Conservation (phyloP, 2,797 vertebrate genomes). For the Halcyon badia region DNA sequence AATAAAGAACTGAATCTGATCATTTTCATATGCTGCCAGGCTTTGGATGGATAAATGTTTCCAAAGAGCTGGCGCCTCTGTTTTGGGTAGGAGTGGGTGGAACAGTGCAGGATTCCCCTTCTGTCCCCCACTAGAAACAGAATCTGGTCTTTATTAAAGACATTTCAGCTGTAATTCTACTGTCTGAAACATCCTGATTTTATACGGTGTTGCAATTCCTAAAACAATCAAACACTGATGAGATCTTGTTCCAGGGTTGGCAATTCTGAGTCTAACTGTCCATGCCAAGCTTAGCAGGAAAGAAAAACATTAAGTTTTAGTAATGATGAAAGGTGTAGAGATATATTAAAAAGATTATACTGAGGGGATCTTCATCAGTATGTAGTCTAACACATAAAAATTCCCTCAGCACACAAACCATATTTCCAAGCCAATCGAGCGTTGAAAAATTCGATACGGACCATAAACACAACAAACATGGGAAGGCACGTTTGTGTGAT, state of each 20-base stretch:
- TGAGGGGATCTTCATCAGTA: background rate
- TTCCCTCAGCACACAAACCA: background rate
- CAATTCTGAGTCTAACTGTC: background rate
- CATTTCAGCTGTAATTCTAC: conserved; percentile 49
- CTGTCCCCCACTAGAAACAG: conserved; percentile 28
- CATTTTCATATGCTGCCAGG: conserved; percentile 82
- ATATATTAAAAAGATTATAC: background rate
- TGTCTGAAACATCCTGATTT: conserved; percentile 43
- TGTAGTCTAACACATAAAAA: background rate
- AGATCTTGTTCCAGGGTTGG: conserved; percentile 21
- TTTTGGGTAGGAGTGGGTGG: conserved; percentile 52
- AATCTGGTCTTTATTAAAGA: conserved; percentile 82
- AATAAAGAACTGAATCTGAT: conserved; percentile 69
- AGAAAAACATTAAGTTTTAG: background rate
- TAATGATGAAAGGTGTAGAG: background rate
- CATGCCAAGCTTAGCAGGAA: background rate
- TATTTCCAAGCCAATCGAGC: background rate
- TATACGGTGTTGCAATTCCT: conserved; percentile 40
- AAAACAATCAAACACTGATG: conserved; percentile 35
- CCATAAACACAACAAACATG: background rate
- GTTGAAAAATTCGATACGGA: background rate
- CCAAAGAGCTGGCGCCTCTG: conserved; percentile 76
- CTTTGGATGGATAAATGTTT: conserved; percentile 74
- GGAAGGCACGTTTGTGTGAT: background rate
- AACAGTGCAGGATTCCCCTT: conserved; percentile 67